phyloP scores from a whole-genome alignment of 1,140 invertebrate species.

The Psix sp. region DNA sequence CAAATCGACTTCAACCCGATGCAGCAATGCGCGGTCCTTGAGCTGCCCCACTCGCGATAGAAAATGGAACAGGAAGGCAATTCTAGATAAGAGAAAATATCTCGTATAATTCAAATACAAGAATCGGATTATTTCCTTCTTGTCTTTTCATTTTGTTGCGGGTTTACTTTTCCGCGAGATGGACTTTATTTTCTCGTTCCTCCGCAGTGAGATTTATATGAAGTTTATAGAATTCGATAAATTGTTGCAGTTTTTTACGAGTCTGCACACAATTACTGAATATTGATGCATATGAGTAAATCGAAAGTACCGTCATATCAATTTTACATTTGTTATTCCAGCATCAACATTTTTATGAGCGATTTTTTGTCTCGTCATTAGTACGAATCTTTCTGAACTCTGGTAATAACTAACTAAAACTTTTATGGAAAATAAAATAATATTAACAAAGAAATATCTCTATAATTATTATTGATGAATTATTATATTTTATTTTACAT shows the following conservation, averaged over 20 bases:
- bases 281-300: slow-evolving; percentile 4
- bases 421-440: no score
- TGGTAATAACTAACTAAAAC: no score
- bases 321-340: neutral
- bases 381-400: no score
- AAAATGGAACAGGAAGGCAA: slow-evolving; percentile 67
- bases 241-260: slow-evolving; percentile 26
- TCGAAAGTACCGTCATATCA: neutral
- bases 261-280: slow-evolving; percentile 5
- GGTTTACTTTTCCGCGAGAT: slow-evolving; percentile 26
- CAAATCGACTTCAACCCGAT: slow-evolving; percentile 54
- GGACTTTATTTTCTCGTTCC: slow-evolving; percentile 20
- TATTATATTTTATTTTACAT: no score
- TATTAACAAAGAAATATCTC: no score
- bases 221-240: slow-evolving; percentile 36
- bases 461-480: no score
- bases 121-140: slow-evolving; percentile 64
- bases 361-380: no score
- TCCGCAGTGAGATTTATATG: slow-evolving; percentile 21
- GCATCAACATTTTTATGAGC: no score
- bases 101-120: slow-evolving; percentile 63
- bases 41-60: slow-evolving; percentile 28
- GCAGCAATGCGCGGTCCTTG: slow-evolving; percentile 59
- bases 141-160: slow-evolving; percentile 37
- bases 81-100: slow-evolving; percentile 69